These are phyloP conservation scores for Bradypus variegatus DNA, from an alignment of 2,797 vertebrate species.

Conservation along the genomic window DNA sequence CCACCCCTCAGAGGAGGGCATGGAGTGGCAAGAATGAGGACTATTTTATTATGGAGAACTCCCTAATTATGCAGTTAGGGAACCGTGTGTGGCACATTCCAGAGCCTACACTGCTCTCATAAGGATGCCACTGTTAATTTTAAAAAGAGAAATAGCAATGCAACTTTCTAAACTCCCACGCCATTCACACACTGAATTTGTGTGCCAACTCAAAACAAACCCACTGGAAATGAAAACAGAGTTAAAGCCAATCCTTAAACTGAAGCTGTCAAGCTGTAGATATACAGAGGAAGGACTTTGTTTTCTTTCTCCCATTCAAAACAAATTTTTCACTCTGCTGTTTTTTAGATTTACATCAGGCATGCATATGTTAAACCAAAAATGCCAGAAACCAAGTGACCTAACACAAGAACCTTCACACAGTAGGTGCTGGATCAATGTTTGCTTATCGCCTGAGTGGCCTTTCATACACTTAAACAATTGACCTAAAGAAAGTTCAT, in stretches of 20 bases:
- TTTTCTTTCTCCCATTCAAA: conserved; percentile 52
- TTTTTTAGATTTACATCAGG: conserved; percentile 22
- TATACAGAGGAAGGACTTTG: conserved; percentile 27
- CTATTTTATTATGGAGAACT: conserved; percentile 57
- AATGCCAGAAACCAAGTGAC: background rate
- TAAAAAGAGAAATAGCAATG: conserved; percentile 59
- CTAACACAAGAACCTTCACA: background rate
- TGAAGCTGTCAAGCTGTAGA: conserved; percentile 39
- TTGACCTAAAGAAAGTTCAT: background rate
- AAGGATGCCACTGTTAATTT: conserved; percentile 69
- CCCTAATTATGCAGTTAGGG: conserved; percentile 45
- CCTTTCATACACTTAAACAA: background rate
- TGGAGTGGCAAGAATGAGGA: conserved; percentile 42
- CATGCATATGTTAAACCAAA: background rate
- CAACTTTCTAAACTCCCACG: conserved; percentile 62
- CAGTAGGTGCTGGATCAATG: rapidly evolving
- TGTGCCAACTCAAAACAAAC: conserved; percentile 67
- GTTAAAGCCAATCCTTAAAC: conserved; percentile 49
- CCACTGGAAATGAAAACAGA: conserved; percentile 71
- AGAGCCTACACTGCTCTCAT: conserved; percentile 44
- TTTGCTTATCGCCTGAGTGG: background rate
- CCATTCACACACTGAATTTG: conserved; percentile 58
- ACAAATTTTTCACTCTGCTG: conserved; percentile 14
- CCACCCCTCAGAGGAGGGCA: background rate
- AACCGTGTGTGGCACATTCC: conserved; percentile 45